Evolutionary conservation across 2,888 invertebrate species (phyloP), one percentile per base, ranked within the genome.

Genomic region (Coelinius sp.): DNA sequence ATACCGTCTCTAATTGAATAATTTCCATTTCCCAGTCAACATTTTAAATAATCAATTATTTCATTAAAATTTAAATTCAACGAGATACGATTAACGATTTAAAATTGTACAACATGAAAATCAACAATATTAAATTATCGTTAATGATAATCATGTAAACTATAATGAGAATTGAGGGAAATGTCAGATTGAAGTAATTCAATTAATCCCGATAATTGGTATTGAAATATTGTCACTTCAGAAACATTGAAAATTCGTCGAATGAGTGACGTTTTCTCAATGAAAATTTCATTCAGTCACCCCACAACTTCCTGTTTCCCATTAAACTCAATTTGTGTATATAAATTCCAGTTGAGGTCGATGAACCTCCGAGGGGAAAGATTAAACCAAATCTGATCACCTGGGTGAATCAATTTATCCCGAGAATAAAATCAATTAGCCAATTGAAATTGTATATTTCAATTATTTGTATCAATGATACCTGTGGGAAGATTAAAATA

Each of bases 1-100:
- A 27, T 27, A 27, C 49, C 64, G 14, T 44, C 17, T 8, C 49
- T 65, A 65, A 65, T 65, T 65, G 65, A 49, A 65, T 65, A 65
- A 65, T 49, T 46, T 17, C 1, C 31, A 64, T 46, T 31, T 8
- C 17, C 14, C 41, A 10, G 35, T 44, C n/a, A 8, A 64, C 17
- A 24, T 64, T 25, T 17, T 24, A 24, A 46, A 49, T 49, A 27
- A 65, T 49, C 17, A 65, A 12, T 7, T 65, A 25, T 5, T 4
- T 24, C 5, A 12, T 17, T 49, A 49, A n/a, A 53, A 53, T 53
- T 27, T n/a, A 22, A 53, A 53, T 53, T 27, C 24, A 41, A 6
- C n/a, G 10, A 41, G n/a, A 41, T 41, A 41, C n/a, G n/a, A 41
- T 41, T 41, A 41, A 41, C 41, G 1, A 41, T 41, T n/a, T n/a